phyloP scores from a whole-genome alignment of 2,113 vertebrate genomes.

The Tragelaphus buxtoni region DNA sequence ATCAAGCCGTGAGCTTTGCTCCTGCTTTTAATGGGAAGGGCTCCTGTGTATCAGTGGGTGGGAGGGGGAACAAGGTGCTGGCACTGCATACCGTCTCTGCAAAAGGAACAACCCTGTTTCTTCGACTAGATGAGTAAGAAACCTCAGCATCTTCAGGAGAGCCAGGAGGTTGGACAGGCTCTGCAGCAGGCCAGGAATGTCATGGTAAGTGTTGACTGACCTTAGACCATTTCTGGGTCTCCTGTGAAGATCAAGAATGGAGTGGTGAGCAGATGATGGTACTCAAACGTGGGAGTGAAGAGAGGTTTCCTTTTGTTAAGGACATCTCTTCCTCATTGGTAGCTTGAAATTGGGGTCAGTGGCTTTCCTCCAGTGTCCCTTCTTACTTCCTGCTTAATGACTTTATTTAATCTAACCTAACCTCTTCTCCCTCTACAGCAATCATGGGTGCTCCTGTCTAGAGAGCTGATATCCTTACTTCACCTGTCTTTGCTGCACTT shows the following conservation, averaged over 20 bases:
- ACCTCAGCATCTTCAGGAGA: constrained; percentile 76
- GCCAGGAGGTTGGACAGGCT: constrained; percentile 63
- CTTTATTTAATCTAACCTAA: background rate
- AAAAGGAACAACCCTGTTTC: constrained; percentile 75
- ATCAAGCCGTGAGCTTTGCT: background rate
- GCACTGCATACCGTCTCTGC: background rate
- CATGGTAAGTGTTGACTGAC: constrained; percentile 71
- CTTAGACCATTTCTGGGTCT: background rate
- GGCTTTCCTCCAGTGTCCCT: background rate
- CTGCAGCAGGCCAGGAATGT: constrained; percentile 68
- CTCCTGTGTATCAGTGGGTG: background rate
- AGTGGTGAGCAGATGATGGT: background rate
- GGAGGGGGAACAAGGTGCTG: background rate
- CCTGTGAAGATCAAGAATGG: background rate
- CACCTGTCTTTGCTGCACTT: constrained; percentile 37
- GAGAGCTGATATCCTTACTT: background rate
- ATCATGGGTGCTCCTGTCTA: constrained; percentile 45
- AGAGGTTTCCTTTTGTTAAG: constrained; percentile 2
- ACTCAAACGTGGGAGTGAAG: background rate
- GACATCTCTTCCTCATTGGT: background rate
- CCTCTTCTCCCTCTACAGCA: constrained; percentile 56
- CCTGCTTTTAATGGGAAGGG: background rate
- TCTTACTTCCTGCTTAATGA: background rate
- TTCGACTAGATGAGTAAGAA: constrained; percentile 76
- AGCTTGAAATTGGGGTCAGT: background rate